Evolutionary conservation across 2,797 vertebrate genomes (phyloP).

Genomic region (Pelobates cultripes): DNA sequence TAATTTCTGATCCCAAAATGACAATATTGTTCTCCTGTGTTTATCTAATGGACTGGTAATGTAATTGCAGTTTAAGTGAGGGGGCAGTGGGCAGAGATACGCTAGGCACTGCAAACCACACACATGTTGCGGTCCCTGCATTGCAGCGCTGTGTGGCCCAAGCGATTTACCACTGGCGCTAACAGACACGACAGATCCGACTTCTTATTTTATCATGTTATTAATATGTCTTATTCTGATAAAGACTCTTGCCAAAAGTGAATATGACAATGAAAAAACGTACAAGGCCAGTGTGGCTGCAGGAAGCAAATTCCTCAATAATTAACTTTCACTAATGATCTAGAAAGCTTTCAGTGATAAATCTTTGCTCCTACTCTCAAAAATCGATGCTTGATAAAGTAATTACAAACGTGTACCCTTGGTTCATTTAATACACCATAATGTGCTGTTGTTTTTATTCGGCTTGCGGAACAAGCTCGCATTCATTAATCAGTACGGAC

Average conservation of each 20-base stretch:
- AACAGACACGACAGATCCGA: background rate
- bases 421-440: constrained; percentile 60
- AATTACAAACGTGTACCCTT: constrained; percentile 52
- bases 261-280: constrained; percentile 26
- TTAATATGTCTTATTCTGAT: background rate
- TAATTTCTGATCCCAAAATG: constrained; percentile 22
- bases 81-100: background rate
- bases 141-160: background rate
- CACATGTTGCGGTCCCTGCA: background rate
- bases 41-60: constrained; percentile 49
- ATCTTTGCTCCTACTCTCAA: constrained; percentile 56
- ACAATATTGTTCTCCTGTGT: constrained; percentile 34
- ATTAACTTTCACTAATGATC: constrained; percentile 62
- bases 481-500: constrained; percentile 62
- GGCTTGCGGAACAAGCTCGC: constrained; percentile 37
- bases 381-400: constrained; percentile 58
- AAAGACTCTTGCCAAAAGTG: background rate
- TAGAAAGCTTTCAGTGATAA: constrained; percentile 47
- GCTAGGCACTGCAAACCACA: background rate
- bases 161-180: background rate
- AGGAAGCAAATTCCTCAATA: constrained; percentile 59
- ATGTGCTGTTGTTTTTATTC: constrained; percentile 56
- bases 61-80: constrained; percentile 19
- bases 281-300: constrained; percentile 41
- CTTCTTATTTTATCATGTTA: background rate